Conservation (phyloP, 2,113 vertebrate species). For the Ophthalmolycus amberensis region DNA sequence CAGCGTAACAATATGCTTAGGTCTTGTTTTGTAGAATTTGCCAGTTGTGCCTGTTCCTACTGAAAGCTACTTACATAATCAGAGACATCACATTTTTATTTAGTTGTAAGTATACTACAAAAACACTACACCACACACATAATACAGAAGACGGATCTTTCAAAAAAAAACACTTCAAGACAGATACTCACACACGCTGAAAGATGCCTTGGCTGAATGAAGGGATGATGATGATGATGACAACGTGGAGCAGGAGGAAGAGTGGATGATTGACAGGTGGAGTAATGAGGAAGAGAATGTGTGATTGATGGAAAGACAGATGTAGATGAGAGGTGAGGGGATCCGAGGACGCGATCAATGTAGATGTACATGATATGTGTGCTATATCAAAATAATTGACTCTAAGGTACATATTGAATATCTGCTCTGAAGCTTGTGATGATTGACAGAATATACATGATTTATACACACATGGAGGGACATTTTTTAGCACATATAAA, state of each 20-base stretch:
- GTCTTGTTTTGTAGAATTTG: slow-evolving; percentile 32
- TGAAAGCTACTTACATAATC: slow-evolving; percentile 40
- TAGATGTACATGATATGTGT: not conserved
- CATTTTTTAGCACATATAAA: not conserved
- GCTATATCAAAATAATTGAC: not conserved
- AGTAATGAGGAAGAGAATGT: slow-evolving; percentile 38
- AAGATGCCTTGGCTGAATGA: slow-evolving; percentile 71
- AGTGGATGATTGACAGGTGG: slow-evolving; percentile 43
- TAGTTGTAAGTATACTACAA: slow-evolving; percentile 33
- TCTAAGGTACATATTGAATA: not conserved
- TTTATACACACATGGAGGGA: not conserved
- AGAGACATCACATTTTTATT: slow-evolving; percentile 25
- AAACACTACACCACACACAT: slow-evolving; percentile 14
- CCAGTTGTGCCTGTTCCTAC: slow-evolving; percentile 33
- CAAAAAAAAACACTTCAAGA: slow-evolving; percentile 17
- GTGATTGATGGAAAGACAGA: slow-evolving; percentile 42
- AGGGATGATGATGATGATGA: slow-evolving; percentile 25
- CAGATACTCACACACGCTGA: slow-evolving; percentile 70
- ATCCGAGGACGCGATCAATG: slow-evolving; percentile 9
- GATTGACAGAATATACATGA: not conserved
- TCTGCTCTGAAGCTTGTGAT: not conserved
- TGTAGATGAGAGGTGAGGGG: slow-evolving; percentile 29
- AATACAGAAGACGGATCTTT: not conserved
- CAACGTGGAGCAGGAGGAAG: not conserved
- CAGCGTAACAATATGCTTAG: slow-evolving; percentile 3